Evolutionary conservation across 2,113 vertebrate species (phyloP).

Genomic region (Arothron firmamentum): DNA sequence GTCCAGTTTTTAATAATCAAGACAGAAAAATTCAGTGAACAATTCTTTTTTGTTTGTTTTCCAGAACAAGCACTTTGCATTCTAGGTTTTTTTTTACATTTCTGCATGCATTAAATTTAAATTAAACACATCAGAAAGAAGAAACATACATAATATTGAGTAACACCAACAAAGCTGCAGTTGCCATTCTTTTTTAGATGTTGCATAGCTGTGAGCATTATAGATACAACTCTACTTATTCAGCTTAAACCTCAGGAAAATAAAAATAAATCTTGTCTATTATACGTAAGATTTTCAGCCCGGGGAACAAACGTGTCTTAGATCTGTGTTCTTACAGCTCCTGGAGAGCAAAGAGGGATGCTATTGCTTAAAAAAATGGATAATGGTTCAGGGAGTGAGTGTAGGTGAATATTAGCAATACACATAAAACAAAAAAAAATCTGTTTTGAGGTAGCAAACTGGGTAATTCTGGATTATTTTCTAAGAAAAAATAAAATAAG

Average conservation of each 20-base stretch:
- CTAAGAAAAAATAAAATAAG: conserved; percentile 8
- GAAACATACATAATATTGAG: conserved; percentile 35
- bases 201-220: conserved; percentile 68
- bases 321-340: conserved; percentile 25
- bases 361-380: conserved; percentile 30
- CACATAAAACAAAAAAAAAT: conserved; percentile 14
- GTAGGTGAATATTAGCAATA: background rate
- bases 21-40: no score
- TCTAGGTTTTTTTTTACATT: conserved; percentile 16
- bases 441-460: conserved; percentile 55
- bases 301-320: conserved; percentile 18
- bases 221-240: conserved; percentile 34
- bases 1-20: background rate
- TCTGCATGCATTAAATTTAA: conserved; percentile 48
- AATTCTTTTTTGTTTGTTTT: background rate
- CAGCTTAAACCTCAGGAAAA: conserved; percentile 16
- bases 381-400: conserved; percentile 1
- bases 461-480: background rate
- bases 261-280: conserved; percentile 12
- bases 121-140: conserved; percentile 33
- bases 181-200: conserved; percentile 60
- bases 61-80: background rate
- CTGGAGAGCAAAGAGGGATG: conserved; percentile 19
- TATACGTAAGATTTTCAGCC: conserved; percentile 3
- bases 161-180: conserved; percentile 48